phyloP scores from a whole-genome alignment of 2,888 invertebrate species.

The Heliconius ethilla region DNA sequence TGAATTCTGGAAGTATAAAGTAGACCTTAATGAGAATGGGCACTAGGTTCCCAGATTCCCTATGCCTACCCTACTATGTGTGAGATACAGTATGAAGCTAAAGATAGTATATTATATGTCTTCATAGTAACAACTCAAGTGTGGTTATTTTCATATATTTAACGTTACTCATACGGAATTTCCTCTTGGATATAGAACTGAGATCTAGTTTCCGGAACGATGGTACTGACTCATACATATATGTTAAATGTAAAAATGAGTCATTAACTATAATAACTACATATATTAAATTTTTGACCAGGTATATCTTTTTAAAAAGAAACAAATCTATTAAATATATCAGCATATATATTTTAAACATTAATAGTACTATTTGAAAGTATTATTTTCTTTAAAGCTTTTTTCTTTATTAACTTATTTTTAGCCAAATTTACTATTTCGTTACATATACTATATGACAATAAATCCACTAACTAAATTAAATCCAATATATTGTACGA shows the following conservation, averaged over 20 bases:
- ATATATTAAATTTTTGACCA: background rate
- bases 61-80: background rate
- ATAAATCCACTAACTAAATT: no score
- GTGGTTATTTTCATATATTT: conserved; percentile 14
- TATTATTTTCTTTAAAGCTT: no score
- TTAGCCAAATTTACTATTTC: no score
- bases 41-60: background rate
- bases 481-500: no score
- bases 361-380: background rate
- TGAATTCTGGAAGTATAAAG: no score
- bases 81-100: background rate
- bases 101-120: background rate
- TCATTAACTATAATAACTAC: background rate
- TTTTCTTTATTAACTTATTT: no score
- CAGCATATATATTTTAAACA: background rate
- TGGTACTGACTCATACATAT: conserved; percentile 20
- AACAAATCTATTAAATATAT: background rate
- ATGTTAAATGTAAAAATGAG: conserved; percentile 20
- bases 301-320: background rate
- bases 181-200: conserved; percentile 23
- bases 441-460: no score
- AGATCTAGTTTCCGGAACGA: conserved; percentile 28
- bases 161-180: conserved; percentile 27
- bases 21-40: no score
- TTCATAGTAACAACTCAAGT: background rate